Evolutionary conservation across 2,888 invertebrate genomes (phyloP), one percentile per base, ranked within the genome.

Genomic region (Fissipunctia ypsillon): DNA sequence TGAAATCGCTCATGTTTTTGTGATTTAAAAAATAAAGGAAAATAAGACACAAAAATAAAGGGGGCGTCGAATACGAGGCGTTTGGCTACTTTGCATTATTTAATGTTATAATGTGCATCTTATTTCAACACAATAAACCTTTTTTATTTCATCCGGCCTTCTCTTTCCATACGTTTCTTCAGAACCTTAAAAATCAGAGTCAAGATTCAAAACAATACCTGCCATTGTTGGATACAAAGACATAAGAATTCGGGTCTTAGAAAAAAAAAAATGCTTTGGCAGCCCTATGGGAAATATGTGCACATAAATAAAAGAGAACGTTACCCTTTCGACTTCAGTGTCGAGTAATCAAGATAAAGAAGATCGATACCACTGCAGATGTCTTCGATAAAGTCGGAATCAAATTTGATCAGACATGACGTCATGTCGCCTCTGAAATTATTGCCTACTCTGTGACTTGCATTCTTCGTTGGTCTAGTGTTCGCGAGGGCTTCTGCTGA

Each of bases 321-420:
- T 78, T 56, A 69, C 69, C 69, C 38, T 65, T 69, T 77, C 64
- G 57, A 54, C 72, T 69, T 77, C 22, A 19, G 45, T 57, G 45
- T 77, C 52, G n/a, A 63, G 66, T 75, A 75, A 84, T 84, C 84
- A 74, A 76, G 76, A 73, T 72, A 65, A 59, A 38, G 31, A 68
- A 77, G 61, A 80, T 83, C 70, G 50, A 76, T 76, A 82, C n/a
- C 9, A 38, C 56, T 72, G 63, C 66, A 72, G 70, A 73, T 43
- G 41, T 70, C 63, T 74, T 64, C 25, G 56, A 69, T 68, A 61
- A 38, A 61, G 64, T 31, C n/a, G 28, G 12, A 66, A 75, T 48
- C 45, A 64, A 76, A 22, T 69, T 69, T 38, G 25, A 25, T 19
- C 28, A 4, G 56, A 28, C 31, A 73, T 35, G 54, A 63, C 43